phyloP scores from a whole-genome alignment of 2,113 vertebrate species.

The Equus quagga region DNA sequence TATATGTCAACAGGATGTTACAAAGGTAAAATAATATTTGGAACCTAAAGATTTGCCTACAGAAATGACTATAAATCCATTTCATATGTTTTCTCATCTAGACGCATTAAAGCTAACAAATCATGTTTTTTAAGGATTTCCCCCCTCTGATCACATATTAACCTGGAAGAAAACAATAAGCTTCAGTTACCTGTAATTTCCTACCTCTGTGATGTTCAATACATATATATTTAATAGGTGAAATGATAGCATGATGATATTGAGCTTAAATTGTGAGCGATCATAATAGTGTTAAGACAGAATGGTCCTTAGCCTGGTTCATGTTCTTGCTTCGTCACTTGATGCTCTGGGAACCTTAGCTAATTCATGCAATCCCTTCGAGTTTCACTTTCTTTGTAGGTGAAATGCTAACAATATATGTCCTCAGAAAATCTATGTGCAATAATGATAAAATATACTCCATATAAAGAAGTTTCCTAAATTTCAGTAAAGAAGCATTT shows the following conservation, averaged over 20 bases:
- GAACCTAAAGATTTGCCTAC: not conserved
- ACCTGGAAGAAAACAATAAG: not conserved
- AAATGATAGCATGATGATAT: not conserved
- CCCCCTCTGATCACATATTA: not conserved
- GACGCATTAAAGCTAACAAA: not conserved
- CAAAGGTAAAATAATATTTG: not conserved
- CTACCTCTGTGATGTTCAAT: not conserved
- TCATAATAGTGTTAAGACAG: no score
- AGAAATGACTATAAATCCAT: not conserved
- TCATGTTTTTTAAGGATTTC: not conserved
- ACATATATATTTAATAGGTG: not conserved
- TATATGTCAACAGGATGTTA: not conserved
- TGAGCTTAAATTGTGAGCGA: not conserved
- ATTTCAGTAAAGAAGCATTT: not conserved
- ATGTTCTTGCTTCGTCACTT: not conserved
- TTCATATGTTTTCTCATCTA: not conserved
- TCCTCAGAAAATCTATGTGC: not conserved
- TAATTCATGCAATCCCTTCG: not conserved
- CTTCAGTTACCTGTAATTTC: not conserved
- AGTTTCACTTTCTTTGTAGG: not conserved
- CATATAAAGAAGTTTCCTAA: not conserved
- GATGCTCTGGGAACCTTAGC: no score
- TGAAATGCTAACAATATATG: not conserved
- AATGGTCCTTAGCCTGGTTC: not conserved
- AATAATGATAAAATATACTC: not conserved